phyloP scores from a whole-genome alignment of 92 coral and sea anemone species.

The Bergia puertoricense region DNA sequence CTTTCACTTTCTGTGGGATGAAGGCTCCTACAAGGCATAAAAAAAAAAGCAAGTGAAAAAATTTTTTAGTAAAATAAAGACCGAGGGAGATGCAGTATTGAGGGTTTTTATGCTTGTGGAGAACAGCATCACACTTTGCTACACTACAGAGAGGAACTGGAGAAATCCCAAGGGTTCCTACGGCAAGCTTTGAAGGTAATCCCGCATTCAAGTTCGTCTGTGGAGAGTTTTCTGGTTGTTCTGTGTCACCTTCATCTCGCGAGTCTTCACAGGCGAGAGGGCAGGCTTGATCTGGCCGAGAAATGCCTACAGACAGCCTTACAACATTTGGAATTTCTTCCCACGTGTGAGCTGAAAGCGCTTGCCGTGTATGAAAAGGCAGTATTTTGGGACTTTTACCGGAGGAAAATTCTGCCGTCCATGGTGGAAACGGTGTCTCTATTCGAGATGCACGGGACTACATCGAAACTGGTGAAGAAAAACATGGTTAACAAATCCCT shows the following conservation, averaged over 20 bases:
- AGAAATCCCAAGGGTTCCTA: background rate
- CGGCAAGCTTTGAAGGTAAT: background rate
- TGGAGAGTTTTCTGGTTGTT: background rate
- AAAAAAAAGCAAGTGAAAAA: background rate
- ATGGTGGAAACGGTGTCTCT: background rate
- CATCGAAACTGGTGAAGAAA: background rate
- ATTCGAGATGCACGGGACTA: too few relatives aligned
- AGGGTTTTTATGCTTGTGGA: background rate
- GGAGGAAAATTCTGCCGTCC: background rate
- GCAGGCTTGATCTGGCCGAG: background rate
- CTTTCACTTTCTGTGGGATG: conserved; percentile 7
- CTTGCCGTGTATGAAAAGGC: conserved; percentile 15
- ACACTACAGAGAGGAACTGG: background rate
- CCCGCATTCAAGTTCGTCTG: background rate
- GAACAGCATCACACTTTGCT: background rate
- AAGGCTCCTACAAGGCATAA: background rate
- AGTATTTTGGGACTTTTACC: background rate
- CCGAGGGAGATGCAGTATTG: background rate
- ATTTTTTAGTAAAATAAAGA: background rate
- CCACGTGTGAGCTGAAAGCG: background rate
- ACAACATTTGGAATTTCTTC: background rate
- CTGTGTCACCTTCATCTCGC: background rate
- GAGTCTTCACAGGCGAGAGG: background rate
- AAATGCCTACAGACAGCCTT: background rate
- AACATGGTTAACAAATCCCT: background rate